Percentiles rank a stretch among this genome's conserved stretches.
Conservation (phyloP, 2,888 invertebrate genomes). For the Eulithis prunata region DNA sequence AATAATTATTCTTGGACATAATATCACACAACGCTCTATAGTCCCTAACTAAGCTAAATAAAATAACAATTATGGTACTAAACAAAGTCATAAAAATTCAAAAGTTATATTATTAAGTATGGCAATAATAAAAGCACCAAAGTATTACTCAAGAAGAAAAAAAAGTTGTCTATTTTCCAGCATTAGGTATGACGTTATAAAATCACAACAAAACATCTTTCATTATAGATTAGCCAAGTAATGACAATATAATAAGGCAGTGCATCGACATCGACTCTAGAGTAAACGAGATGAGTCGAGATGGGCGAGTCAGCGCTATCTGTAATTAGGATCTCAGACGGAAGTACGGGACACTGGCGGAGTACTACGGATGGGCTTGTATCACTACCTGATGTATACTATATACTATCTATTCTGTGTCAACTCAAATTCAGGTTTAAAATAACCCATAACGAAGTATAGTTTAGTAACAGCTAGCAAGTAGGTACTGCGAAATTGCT, state of each 20-base stretch:
- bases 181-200: constrained; percentile 4
- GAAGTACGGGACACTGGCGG: constrained; percentile 64
- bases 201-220: constrained; percentile 22
- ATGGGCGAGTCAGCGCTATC: constrained; percentile 65
- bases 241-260: constrained; percentile 30
- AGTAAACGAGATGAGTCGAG: constrained; percentile 66
- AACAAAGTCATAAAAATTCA: no score
- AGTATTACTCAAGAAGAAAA: background rate
- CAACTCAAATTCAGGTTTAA: background rate
- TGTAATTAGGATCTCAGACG: constrained; percentile 78
- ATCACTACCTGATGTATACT: background rate
- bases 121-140: no score
- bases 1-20: no score
- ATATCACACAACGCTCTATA: no score
- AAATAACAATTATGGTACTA: no score
- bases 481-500: no score
- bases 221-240: constrained; percentile 28
- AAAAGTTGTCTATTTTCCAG: background rate
- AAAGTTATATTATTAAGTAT: no score
- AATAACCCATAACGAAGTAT: background rate
- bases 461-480: no score
- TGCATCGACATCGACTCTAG: constrained; percentile 25
- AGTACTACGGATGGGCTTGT: constrained; percentile 39
- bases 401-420: no score
- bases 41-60: no score